Conservation (phyloP, 2,888 invertebrate species). For the Plagodis pulveraria region DNA sequence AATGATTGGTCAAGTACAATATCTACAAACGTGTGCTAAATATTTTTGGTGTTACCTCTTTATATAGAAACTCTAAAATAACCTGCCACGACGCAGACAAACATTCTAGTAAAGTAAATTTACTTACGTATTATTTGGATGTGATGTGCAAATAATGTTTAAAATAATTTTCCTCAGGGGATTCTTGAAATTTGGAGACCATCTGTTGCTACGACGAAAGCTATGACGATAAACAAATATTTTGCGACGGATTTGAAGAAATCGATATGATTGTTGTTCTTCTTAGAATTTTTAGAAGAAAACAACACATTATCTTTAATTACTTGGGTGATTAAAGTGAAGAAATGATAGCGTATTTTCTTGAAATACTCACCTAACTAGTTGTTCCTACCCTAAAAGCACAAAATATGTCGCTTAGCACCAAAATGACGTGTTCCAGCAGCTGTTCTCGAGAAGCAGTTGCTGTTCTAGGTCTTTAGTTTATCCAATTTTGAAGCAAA, state of each 20-base stretch:
- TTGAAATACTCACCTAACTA: no score
- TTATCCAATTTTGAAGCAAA: no score
- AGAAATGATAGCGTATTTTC: no score
- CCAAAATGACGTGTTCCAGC: no score
- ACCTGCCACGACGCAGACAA: conserved; percentile 27
- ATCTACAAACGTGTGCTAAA: conserved; percentile 10
- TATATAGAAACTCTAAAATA: conserved; percentile 30
- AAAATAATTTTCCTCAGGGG: conserved; percentile 9
- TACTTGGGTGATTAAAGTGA: no score
- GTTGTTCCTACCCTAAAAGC: no score
- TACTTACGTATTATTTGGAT: conserved; percentile 6
- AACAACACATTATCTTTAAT: no score
- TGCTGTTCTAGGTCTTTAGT: no score
- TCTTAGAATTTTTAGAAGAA: no score
- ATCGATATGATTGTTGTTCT: no score
- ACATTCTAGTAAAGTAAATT: conserved; percentile 25
- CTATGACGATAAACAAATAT: conserved; percentile 9
- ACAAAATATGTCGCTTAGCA: no score
- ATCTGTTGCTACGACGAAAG: neutral
- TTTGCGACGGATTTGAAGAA: neutral
- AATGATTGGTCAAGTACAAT: conserved; percentile 10
- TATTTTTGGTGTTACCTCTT: conserved; percentile 19
- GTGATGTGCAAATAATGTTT: conserved; percentile 9
- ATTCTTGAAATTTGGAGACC: conserved; percentile 16
- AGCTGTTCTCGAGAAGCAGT: no score